These are phyloP conservation scores for Pelecanus crispus DNA, from an alignment of 2,113 vertebrate genomes.

Conservation along the genomic window DNA sequence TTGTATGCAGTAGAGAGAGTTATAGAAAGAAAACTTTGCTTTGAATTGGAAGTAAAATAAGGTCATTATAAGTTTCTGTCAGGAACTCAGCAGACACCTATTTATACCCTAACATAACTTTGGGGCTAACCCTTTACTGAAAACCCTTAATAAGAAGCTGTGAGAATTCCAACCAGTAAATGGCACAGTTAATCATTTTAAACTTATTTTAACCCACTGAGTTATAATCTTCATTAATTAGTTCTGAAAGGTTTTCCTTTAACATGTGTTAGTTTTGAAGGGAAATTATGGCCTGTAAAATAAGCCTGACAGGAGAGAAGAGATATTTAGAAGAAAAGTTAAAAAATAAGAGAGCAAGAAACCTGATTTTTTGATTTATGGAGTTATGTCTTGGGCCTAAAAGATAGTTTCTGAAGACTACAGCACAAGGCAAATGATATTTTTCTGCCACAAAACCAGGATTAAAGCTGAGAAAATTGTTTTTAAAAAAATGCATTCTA, in stretches of 20 bases:
- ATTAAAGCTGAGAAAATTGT: neutral
- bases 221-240: neutral
- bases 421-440: neutral
- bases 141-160: neutral
- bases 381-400: neutral
- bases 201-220: neutral
- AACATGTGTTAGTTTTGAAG: neutral
- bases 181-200: neutral
- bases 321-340: neutral
- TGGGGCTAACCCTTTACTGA: neutral
- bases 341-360: neutral
- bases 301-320: neutral
- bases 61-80: neutral
- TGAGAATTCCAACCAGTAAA: neutral
- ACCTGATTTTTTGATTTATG: neutral
- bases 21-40: neutral
- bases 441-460: neutral
- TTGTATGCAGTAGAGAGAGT: neutral
- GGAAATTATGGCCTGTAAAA: neutral
- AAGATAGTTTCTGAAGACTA: neutral
- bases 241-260: neutral
- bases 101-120: neutral
- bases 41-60: neutral
- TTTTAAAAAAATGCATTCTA: neutral
- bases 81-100: neutral